These are phyloP conservation scores for Crotalus helleri DNA, from an alignment of 2,113 vertebrate genomes.

Conservation along the genomic window DNA sequence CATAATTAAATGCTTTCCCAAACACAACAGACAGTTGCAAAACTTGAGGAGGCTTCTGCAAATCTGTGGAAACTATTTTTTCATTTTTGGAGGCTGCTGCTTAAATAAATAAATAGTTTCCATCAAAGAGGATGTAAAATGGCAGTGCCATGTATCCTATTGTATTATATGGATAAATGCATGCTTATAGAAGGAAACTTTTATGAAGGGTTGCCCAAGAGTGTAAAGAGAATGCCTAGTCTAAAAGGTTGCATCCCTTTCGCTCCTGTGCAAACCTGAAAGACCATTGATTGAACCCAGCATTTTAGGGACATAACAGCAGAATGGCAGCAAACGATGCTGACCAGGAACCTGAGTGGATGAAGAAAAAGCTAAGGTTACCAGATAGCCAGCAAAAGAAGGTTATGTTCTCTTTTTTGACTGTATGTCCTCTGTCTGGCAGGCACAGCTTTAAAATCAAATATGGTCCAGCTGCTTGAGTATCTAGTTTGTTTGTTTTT, in stretches of 20 bases:
- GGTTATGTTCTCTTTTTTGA: not conserved
- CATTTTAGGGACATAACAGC: not conserved
- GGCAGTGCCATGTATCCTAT: not conserved
- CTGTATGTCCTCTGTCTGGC: not conserved
- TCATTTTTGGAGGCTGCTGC: not conserved
- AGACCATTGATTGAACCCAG: not conserved
- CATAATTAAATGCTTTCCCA: not conserved
- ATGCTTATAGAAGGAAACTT: not conserved
- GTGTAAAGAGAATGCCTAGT: not conserved
- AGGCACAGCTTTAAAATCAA: not conserved
- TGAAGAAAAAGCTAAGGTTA: not conserved
- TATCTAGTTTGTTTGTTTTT: not conserved
- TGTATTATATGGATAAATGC: not conserved
- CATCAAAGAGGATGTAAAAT: not conserved
- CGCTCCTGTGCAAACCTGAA: not conserved
- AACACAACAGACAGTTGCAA: not conserved
- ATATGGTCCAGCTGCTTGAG: not conserved
- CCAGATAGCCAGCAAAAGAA: not conserved
- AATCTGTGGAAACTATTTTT: not conserved
- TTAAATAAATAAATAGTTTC: not conserved
- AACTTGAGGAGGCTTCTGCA: not conserved
- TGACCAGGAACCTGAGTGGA: not conserved
- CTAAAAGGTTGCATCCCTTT: not conserved
- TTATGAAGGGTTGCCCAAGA: not conserved
- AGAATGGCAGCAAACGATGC: not conserved